Base-by-base conservation (phyloP, 2,113 vertebrate genomes). In the Indri indri region DNA sequence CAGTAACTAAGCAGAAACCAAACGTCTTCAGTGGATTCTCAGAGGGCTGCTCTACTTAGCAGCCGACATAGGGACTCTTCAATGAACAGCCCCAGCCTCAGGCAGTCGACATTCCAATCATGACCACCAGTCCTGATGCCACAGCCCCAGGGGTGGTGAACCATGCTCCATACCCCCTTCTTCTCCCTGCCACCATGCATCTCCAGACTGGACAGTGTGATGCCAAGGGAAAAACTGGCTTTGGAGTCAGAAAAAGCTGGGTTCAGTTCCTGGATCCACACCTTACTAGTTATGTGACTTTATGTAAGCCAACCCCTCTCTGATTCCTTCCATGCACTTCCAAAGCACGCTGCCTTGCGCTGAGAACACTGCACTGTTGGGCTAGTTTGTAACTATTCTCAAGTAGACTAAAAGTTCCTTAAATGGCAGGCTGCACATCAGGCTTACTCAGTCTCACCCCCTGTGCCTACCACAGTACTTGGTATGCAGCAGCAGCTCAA, bases 151-250 rank as follows among this genome's bases (percentile, higher is more conserved):
- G 42, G 23, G 6, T 18, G 23, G n/a, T 10, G 6, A 82, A 50
- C 34, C 32, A 3, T 0, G 0, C 42, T n/a, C 66, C 11, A 18
- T 0, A 47, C 32, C 16, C 17, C 6, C 9, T 23, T 14, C 57
- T 16, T 42, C 71, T 61, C 65, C 8, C 45, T 42, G 59, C 12
- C 7, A 6, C 27, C 5, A 1, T 7, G 1, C 25, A 47, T 47
- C 66, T 37, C 88, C 8, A 42, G 11, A 1, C 8, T 14, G 59
- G 37, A 25, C 73, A 17, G 17, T 47, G 40, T 17, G 45, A 42
- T 4, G 4, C 52, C 37, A 9, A 27, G 34, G 25, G 50, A 66
- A 59, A 25, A 79, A 63, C 45, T 77, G 14, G 59, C 22, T 81
- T 54, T 42, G 54, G 25, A 77, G 22, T 94, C 10, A 74, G 65